Percentiles rank a stretch among this genome's conserved stretches.
Evolutionary conservation across 2,113 vertebrate genomes (phyloP).

Genomic region (Mustela lutreola): DNA sequence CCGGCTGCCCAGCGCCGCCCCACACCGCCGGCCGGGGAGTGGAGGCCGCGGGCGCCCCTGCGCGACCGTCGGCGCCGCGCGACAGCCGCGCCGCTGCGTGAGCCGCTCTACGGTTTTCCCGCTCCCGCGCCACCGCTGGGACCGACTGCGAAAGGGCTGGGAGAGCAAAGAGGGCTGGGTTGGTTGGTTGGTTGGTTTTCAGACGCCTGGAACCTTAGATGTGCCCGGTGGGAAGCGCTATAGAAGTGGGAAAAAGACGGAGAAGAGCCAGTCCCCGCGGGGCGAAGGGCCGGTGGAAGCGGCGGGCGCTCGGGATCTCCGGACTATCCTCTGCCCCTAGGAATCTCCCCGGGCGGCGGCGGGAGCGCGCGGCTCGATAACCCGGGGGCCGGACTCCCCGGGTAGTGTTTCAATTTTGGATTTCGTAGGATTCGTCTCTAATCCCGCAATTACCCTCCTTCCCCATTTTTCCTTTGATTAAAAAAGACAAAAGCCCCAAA

Average conservation of each 20-base stretch:
- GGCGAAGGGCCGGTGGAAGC: background rate
- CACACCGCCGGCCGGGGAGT: background rate
- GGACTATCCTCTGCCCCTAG: background rate
- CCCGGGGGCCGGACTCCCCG: background rate
- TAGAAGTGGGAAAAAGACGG: background rate
- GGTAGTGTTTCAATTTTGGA: background rate
- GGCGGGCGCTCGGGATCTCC: background rate
- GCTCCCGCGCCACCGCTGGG: background rate
- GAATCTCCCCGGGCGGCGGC: background rate
- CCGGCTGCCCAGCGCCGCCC: background rate
- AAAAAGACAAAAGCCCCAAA: slow-evolving; percentile 18
- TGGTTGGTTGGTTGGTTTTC: background rate
- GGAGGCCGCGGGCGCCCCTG: slow-evolving; percentile 59
- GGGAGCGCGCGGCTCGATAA: background rate
- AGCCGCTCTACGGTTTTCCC: background rate
- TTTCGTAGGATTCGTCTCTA: background rate
- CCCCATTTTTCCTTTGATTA: background rate
- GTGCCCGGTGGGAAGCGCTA: background rate
- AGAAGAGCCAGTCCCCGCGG: background rate
- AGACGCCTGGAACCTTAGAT: background rate
- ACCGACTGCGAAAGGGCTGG: background rate
- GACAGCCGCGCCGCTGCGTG: background rate
- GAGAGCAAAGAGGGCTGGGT: background rate
- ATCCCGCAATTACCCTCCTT: background rate
- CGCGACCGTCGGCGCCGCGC: background rate